Base-by-base conservation (phyloP, 2,797 vertebrate genomes). In the Gastrophryne carolinensis region DNA sequence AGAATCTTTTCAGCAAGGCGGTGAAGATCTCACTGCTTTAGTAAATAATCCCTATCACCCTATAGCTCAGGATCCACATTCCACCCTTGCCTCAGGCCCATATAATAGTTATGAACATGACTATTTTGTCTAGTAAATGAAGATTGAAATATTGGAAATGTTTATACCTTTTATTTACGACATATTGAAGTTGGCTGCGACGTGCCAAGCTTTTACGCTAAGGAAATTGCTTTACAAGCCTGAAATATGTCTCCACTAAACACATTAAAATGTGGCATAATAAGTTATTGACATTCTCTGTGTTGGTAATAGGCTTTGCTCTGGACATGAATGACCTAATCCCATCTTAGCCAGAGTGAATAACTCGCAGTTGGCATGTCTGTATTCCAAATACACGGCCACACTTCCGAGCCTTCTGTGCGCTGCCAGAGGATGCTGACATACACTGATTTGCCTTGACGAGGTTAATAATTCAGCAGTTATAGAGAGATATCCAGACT, bases 291-390 rank as follows among this genome's bases (percentile, higher is more conserved):
- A 75, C 44, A 53, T 53, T 57, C 62, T 67, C 54, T 30, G 23
- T 75, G 53, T 35, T 44, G 50, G 11, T 75, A 75, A 67, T 49
- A 64, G 47, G 50, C 54, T 74, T 47, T 67, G 44, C 72, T 67
- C 49, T 60, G 63, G 24, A 75, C 72, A 60, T 50, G 63, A 75
- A 60, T 67, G 72, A 52, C 73, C 47, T 75, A 69, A 61, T 75
- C 54, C 62, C 34, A 61, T 68, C 63, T 53, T 23, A 68, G 56
- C 73, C 64, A 27, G 54, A 68, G 73, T 64, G 44, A 61, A 68
- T 61, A 41, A 30, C 19, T 35, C 39, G 62, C 60, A 56, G 58
- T 35, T 75, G 64, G 73, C 73, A 67, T 61, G 13, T 19, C 57
- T 35, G 44, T 57, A 61, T 32, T 24, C 52, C 21, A 53, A 32